These are phyloP conservation scores for Atrichornis clamosus DNA, from an alignment of 2,113 vertebrate species.

Conservation along the genomic window DNA sequence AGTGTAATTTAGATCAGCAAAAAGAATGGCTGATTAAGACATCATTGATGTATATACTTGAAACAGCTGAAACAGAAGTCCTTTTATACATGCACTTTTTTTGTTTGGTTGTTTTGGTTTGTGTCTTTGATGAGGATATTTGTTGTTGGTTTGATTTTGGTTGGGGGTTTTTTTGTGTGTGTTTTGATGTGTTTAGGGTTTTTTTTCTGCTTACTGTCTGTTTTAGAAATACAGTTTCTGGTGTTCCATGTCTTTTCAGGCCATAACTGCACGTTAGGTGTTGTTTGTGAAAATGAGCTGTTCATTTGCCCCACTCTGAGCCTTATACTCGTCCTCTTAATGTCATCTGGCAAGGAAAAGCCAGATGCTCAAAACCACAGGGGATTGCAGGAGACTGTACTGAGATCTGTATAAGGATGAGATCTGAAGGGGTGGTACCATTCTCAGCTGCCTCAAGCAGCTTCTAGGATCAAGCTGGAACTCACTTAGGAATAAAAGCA, in stretches of 20 bases:
- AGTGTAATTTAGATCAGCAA: neutral
- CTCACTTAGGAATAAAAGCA: neutral
- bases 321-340: neutral
- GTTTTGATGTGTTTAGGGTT: accelerated
- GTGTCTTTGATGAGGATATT: neutral
- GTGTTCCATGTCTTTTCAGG: neutral
- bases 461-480: neutral
- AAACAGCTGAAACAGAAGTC: neutral
- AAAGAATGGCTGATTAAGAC: neutral
- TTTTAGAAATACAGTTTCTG: neutral
- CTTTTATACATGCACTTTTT: neutral
- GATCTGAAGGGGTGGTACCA: neutral
- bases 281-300: neutral
- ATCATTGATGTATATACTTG: neutral
- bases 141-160: neutral
- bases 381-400: neutral
- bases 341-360: neutral
- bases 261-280: neutral
- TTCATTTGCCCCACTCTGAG: neutral
- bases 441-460: neutral
- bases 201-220: neutral
- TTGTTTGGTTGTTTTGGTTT: neutral
- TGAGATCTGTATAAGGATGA: neutral
- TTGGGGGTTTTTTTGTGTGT: neutral
- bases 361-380: neutral